phyloP scores from a whole-genome alignment of 2,888 invertebrate species.

The Hirudinaria manillensis region DNA sequence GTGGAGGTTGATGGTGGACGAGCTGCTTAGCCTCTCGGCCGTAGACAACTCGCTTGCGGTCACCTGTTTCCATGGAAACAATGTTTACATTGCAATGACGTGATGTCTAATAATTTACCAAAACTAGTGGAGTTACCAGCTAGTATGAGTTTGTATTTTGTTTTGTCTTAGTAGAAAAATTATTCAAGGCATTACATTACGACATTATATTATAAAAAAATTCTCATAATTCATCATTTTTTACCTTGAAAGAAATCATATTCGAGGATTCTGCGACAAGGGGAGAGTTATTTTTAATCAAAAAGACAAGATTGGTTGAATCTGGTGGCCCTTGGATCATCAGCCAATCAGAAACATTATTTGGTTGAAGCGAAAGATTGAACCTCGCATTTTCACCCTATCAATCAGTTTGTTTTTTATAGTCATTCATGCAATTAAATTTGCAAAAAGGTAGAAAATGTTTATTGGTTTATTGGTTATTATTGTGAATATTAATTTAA shows the following conservation, averaged over 20 bases:
- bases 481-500: background rate
- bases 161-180: too few relatives aligned
- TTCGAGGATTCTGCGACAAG: background rate
- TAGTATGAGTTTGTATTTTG: too few relatives aligned
- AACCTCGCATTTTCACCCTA: background rate
- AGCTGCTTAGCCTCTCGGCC: too few relatives aligned
- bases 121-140: too few relatives aligned
- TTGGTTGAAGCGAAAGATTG: background rate
- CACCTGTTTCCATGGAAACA: too few relatives aligned
- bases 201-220: background rate
- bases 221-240: background rate
- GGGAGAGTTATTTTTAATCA: background rate
- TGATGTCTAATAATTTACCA: too few relatives aligned
- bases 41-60: too few relatives aligned
- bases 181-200: too few relatives aligned
- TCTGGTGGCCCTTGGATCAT: background rate
- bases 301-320: background rate
- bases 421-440: background rate
- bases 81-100: too few relatives aligned
- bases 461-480: background rate
- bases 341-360: background rate
- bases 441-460: background rate
- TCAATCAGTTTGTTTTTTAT: background rate
- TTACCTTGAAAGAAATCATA: background rate
- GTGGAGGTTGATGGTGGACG: too few relatives aligned